Conservation (phyloP, 2,797 vertebrate species). For the Petrocephalus sullivani region DNA sequence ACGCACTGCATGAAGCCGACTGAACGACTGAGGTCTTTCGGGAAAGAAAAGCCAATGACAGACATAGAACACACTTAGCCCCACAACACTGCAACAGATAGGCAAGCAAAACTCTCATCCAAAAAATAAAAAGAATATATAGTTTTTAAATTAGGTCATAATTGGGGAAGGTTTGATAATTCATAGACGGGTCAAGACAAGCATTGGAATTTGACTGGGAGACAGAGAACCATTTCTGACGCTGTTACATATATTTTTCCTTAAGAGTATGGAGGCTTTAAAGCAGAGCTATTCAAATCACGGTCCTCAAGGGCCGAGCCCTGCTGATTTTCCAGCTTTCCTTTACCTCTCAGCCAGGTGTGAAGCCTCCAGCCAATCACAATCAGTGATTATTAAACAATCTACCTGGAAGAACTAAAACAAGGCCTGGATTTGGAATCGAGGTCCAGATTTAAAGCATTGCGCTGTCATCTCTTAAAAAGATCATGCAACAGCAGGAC, state of each 20-base stretch:
- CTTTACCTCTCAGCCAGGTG: too few species aligned
- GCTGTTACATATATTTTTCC: neutral
- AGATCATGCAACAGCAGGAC: neutral
- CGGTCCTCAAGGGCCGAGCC: too few species aligned
- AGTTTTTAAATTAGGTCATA: neutral
- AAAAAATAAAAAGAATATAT: neutral
- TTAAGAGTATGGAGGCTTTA: neutral
- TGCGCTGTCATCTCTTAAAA: neutral
- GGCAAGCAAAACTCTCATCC: neutral
- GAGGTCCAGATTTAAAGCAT: too few species aligned
- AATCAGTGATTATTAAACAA: too few species aligned
- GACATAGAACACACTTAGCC: neutral
- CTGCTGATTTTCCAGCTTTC: too few species aligned
- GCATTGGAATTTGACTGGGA: conserved; percentile 4
- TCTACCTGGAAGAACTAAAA: too few species aligned
- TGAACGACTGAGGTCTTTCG: neutral
- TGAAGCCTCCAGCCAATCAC: too few species aligned
- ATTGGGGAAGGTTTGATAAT: neutral
- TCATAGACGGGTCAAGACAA: neutral
- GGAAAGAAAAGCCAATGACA: neutral
- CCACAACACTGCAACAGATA: neutral
- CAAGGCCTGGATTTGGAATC: too few species aligned
- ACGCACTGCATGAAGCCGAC: neutral
- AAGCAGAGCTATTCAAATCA: too few species aligned
- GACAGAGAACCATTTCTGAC: neutral